Base-by-base conservation (phyloP, 2,888 invertebrate species). In the Hecatera dysodea region DNA sequence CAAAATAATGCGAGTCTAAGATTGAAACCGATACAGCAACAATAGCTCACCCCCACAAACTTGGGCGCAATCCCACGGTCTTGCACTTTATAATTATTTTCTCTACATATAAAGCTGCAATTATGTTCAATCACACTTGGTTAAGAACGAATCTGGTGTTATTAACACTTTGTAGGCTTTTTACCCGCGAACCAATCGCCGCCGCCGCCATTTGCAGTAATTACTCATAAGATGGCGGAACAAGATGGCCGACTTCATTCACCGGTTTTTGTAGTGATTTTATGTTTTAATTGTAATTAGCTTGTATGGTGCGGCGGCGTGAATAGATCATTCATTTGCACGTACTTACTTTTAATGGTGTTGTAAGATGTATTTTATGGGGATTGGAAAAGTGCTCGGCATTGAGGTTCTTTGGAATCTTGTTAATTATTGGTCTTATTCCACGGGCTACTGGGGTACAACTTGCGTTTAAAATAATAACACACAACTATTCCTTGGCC, bases 71-170 rank as follows among this genome's bases (percentile, higher is more conserved):
- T 88, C 90, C 83, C 89, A 88, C 88, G 87, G 71, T 83, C 74
- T 68, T 78, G 55, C 71, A 78, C 80, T 81, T 75, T 67, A 67
- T 80, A 81, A 86, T 84, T 79, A 86, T 81, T 84, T 87, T 82
- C 83, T 75, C 85, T 76, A 81, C 86, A 85, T 86, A 84, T 86
- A 79, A 74, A 78, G 75, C 72, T 70, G 75, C 85, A 92, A 95
- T 95, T 94, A 94, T 88, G 86, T 88, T 85, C 91, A 92, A 93
- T 93, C 91, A 90, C 90, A 91, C 92, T 92, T 92, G 89, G 91
- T 92, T 93, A 94, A 87, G 90, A 88, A 86, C 89, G 90, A 93
- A 94, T 94, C 94, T 93, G 92, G 88, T 87, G 90, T 90, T 91
- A 92, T 94, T 93, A 94, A 90, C 91, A 92, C 93, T 92, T 90